Conservation (phyloP, 1,140 invertebrate species). For the Zaprionus camerounensis region DNA sequence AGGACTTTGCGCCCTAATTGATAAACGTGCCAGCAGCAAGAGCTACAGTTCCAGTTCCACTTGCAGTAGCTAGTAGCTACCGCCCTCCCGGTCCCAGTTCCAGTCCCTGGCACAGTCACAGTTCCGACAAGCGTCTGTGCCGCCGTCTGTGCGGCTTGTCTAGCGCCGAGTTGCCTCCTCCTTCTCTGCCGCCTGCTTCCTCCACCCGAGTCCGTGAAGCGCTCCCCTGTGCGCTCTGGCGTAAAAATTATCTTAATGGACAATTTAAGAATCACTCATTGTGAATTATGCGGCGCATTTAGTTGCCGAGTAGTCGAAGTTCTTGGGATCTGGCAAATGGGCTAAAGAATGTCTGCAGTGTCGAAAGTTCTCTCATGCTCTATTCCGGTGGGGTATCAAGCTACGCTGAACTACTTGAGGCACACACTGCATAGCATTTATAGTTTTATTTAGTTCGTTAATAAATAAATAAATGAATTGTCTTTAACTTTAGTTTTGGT, state of each 20-base stretch:
- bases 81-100: not conserved
- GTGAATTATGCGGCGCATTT: slow-evolving; percentile 82
- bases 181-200: not conserved
- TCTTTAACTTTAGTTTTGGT: too few relatives aligned
- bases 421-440: not conserved
- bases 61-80: not conserved
- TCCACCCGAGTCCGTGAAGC: not conserved
- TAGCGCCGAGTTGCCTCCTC: slow-evolving; percentile 30
- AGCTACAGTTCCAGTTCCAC: slow-evolving; percentile 7
- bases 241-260: slow-evolving; percentile 83
- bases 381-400: not conserved
- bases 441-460: not conserved
- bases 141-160: slow-evolving; percentile 44
- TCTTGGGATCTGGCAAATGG: slow-evolving; percentile 63
- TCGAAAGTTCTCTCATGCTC: slow-evolving; percentile 46
- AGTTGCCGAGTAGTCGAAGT: slow-evolving; percentile 63
- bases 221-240: slow-evolving; percentile 58
- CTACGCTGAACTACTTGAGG: not conserved
- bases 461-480: too few relatives aligned
- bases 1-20: slow-evolving; percentile 76
- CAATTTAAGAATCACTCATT: slow-evolving; percentile 83
- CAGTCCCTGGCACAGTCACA: slow-evolving; percentile 7
- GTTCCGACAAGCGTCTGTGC: slow-evolving; percentile 29
- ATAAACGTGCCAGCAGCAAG: slow-evolving; percentile 60
- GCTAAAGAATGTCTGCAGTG: slow-evolving; percentile 52